Evolutionary conservation across 1,140 invertebrate genomes (phyloP), one percentile per base, ranked within the genome.

Genomic region (Teleopsis dalmanni): DNA sequence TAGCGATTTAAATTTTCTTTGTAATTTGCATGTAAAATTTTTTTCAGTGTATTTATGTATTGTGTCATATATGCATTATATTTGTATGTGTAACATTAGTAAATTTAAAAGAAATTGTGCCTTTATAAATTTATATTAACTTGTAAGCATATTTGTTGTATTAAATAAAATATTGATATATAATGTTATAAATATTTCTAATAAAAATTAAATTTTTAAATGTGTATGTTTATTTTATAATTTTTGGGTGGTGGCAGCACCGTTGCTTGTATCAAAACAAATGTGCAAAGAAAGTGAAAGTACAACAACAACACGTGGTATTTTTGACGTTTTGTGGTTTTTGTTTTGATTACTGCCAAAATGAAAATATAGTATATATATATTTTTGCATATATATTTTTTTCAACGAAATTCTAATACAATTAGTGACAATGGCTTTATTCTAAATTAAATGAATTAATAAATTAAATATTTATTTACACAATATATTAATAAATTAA

Each of bases 261-360:
- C 16, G 26, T 23, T 3, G 25, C 26, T 10, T 5, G 11, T 16
- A 43, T 25, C 27, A 43, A 43, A 43, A 43, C 26, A 43, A 43
- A 43, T 5, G 14, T 5, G 41, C 27, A 19, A 19, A 43, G 16
- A 31, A 31, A 19, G 16, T 27, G 31, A 21, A 43, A 42, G 2
- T 9, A 4, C 41, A 25, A n/a, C 23, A 27, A 26, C 14, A 27
- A 26, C 6, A 4, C 16, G 16, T 9, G 16, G 13, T 16, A 13
- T 23, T 11, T 22, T 25, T 38, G 22, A 27, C 23, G 29, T 23
- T 47, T 47, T 27, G 34, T 35, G 34, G 9, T 47, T 47, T 47
- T 47, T 47, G 45, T 47, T 47, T 47, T 47, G 45, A 47, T 47
- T 47, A 25, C 35, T 37, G 34, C 35, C 35, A 38, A 26, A 18